These are phyloP conservation scores for Lycocerus yunnanus DNA, from an alignment of 2,888 invertebrate genomes.

Conservation along the genomic window DNA sequence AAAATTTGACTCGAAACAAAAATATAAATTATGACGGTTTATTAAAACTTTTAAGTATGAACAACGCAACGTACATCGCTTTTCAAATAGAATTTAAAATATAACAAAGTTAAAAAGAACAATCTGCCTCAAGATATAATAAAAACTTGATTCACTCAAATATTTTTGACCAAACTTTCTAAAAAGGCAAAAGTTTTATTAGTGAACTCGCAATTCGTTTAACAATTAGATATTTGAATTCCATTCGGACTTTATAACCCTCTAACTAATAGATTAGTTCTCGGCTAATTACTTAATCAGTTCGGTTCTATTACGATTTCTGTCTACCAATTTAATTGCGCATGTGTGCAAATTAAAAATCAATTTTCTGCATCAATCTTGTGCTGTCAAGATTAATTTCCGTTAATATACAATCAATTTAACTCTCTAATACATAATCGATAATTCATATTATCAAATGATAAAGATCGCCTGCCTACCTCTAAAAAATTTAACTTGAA, in stretches of 20 bases:
- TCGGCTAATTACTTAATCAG: conserved; percentile 27
- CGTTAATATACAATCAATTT: conserved; percentile 42
- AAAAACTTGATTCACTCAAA: conserved; percentile 1
- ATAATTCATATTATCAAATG: conserved; percentile 34
- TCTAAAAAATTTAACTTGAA: background rate
- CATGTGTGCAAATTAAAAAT: conserved; percentile 49
- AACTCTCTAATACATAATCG: conserved; percentile 37
- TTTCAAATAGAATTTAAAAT: background rate
- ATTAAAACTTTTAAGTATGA: background rate
- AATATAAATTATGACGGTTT: background rate
- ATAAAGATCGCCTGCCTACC: background rate
- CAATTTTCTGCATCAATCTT: conserved; percentile 50
- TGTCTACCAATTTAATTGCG: conserved; percentile 27
- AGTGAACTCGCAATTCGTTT: background rate
- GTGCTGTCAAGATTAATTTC: conserved; percentile 48
- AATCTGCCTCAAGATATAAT: background rate
- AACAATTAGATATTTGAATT: conserved; percentile 1
- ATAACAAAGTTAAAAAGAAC: background rate
- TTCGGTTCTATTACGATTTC: conserved; percentile 27
- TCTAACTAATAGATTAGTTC: conserved; percentile 19
- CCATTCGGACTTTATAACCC: conserved; percentile 1
- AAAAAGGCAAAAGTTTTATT: background rate
- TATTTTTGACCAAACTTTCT: background rate
- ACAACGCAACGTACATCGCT: background rate
- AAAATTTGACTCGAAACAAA: background rate